Conservation (phyloP, 2,797 vertebrate species). For the Manis pentadactyla region DNA sequence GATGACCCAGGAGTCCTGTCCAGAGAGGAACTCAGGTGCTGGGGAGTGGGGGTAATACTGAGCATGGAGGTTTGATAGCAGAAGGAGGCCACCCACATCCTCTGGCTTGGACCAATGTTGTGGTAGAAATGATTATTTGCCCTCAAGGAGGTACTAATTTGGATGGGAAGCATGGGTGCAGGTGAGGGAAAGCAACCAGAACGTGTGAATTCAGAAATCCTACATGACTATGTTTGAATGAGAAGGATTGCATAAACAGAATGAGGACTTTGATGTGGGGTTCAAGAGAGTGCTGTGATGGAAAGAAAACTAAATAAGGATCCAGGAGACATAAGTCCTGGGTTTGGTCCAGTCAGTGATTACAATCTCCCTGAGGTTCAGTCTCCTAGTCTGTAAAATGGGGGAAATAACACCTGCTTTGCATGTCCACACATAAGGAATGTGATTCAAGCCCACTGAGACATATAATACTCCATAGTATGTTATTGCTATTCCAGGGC, state of each 20-base stretch:
- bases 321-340: not conserved
- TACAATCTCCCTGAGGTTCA: not conserved
- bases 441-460: not conserved
- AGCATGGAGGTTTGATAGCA: not conserved
- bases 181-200: not conserved
- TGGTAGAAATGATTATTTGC: not conserved
- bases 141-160: not conserved
- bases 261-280: not conserved
- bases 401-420: not conserved
- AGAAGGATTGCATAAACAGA: not conserved
- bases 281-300: not conserved
- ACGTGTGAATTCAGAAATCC: not conserved
- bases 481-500: not conserved
- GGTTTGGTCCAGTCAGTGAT: not conserved
- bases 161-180: not conserved
- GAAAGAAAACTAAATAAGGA: not conserved
- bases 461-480: not conserved
- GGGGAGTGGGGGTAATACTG: not conserved
- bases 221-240: not conserved
- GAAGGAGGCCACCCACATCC: not conserved
- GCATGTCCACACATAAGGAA: not conserved
- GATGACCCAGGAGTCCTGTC: not conserved
- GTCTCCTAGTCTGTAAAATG: not conserved
- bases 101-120: not conserved
- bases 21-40: not conserved